Base-by-base conservation (phyloP, 2,888 invertebrate species). In the Eupsilia transversa region DNA sequence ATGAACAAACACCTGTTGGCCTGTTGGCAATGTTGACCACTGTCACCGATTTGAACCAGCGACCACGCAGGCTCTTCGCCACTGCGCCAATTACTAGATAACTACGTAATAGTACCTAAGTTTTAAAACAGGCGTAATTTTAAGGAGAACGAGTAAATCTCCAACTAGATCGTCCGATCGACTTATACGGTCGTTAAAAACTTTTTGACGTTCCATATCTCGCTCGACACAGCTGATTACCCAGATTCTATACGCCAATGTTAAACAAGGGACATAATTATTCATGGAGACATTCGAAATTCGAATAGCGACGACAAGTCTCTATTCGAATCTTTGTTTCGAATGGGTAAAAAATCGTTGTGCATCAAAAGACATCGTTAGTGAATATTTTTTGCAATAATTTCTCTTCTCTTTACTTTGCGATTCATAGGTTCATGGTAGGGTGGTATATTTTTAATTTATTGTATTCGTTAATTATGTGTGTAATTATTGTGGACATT, bases 1-100 rank as follows among this genome's bases (percentile, higher is more conserved):
- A 38, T n/a, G 14, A 30, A 30, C 43, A 57, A 33, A 57, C 56
- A 74, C 74, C 74, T 74, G 56, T 64, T 57, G 56, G n/a, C 74
- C 74, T 74, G 56, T 64, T 57, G 56, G n/a, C 23, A 14, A 38
- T 60, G 27, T 1, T 0, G 41, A 27, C 9, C n/a, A 71, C 10
- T 41, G 43, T 60, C 3, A n/a, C 14, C 3, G 9, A 41, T 1
- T 49, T 49, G 43, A 67, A 56, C 30, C 46, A 4, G 12, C 5
- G 20, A n/a, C 5, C 23, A n/a, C 23, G 33, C 7, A n/a, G 0
- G 43, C 1, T 35, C 17, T 27, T 35, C 23, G 27, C 56, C 10
- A 52, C 14, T 52, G 27, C 27, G 17, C 41, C 17, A 49, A 41
- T 43, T 7, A 20, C 5, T 5, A 20, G 46, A 46, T 43, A 59